These are phyloP conservation scores for Coelopa frigida DNA, from an alignment of 1,140 invertebrate species.

Conservation along the genomic window DNA sequence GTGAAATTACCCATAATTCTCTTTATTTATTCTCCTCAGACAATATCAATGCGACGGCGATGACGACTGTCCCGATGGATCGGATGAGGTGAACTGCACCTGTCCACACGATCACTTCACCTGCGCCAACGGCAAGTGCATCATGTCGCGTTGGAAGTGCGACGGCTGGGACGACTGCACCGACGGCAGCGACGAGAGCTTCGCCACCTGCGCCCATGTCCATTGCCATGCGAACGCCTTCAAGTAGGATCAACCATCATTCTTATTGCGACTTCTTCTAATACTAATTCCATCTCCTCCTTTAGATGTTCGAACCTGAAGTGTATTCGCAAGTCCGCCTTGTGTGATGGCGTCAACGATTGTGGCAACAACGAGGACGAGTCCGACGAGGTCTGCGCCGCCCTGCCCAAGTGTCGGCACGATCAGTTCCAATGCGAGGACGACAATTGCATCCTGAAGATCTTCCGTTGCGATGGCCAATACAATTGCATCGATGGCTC, in stretches of 20 bases:
- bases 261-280: background rate
- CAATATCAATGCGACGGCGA: slow-evolving; percentile 50
- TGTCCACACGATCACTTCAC: slow-evolving; percentile 90
- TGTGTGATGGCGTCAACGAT: slow-evolving; percentile 62
- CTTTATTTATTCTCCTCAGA: slow-evolving; percentile 12
- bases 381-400: slow-evolving; percentile 49
- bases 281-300: slow-evolving; percentile 43
- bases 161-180: slow-evolving; percentile 68
- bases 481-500: slow-evolving; percentile 59
- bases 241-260: slow-evolving; percentile 18
- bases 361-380: slow-evolving; percentile 59
- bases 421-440: slow-evolving; percentile 70
- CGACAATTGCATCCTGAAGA: slow-evolving; percentile 65
- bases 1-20: background rate
- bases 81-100: slow-evolving; percentile 73
- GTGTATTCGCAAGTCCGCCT: slow-evolving; percentile 60
- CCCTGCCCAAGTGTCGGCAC: slow-evolving; percentile 59
- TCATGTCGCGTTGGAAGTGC: slow-evolving; percentile 77
- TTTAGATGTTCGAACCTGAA: slow-evolving; percentile 56
- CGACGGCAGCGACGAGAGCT: slow-evolving; percentile 78
- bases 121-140: slow-evolving; percentile 90
- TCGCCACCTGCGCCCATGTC: slow-evolving; percentile 68
- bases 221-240: slow-evolving; percentile 62
- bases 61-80: slow-evolving; percentile 90
- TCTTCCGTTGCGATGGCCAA: slow-evolving; percentile 64